Evolutionary conservation across 1,140 invertebrate genomes (phyloP).

Genomic region (Portunus trituberculatus): DNA sequence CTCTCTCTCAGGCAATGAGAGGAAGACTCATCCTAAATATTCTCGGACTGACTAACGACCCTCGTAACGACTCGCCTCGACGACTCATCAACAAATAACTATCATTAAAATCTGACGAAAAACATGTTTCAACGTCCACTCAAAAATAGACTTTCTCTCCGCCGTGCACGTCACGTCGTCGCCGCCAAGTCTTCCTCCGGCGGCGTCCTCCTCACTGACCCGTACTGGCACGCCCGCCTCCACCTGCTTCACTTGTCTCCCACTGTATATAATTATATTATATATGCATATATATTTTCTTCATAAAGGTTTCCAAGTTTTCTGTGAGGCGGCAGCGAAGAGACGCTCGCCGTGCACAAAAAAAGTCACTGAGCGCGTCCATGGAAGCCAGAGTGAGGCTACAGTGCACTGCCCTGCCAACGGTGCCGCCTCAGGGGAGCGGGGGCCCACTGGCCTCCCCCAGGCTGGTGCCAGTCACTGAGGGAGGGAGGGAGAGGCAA

Average conservation of each 20-base stretch:
- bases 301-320: constrained; percentile 14
- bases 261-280: constrained; percentile 15
- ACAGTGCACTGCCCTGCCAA: constrained; percentile 1
- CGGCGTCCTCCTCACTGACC: constrained; percentile 16
- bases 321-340: background rate
- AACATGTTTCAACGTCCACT: constrained; percentile 3
- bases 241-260: background rate
- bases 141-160: constrained; percentile 15
- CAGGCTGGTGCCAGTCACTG: constrained; percentile 37
- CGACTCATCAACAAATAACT: constrained; percentile 22
- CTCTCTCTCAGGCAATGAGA: background rate
- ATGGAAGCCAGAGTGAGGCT: constrained; percentile 24
- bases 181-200: background rate
- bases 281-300: constrained; percentile 16
- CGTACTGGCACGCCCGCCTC: constrained; percentile 7
- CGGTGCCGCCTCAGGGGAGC: background rate
- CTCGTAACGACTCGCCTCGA: constrained; percentile 8
- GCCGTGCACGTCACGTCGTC: constrained; percentile 4
- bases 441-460: background rate
- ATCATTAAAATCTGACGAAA: constrained; percentile 14
- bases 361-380: background rate
- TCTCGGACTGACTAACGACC: constrained; percentile 18
- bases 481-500: constrained; percentile 26
- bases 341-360: background rate
- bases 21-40: constrained; percentile 22